A percentile compares a stretch with the other conserved stretches of the same genome.
phyloP scores from a whole-genome alignment of 2,888 invertebrate genomes.

The Hydroisotoma schaefferi region DNA sequence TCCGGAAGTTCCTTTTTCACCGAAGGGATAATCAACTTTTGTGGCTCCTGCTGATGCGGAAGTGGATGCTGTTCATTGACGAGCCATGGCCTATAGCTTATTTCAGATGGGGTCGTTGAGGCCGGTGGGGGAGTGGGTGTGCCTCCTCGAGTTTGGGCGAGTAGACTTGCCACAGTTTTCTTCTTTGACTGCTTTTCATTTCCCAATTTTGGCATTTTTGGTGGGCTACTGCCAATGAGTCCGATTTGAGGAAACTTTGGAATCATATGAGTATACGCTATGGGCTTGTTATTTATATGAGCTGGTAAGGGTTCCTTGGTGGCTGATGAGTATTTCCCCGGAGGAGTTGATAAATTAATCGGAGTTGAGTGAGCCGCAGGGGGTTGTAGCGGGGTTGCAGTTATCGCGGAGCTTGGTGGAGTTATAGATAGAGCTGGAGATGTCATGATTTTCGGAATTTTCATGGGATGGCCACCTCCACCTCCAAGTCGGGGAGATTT shows the following conservation, averaged over 20 bases:
- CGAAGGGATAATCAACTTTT: constrained; percentile 5
- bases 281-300: constrained; percentile 36
- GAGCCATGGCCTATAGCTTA: not conserved
- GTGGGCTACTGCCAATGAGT: constrained; percentile 19
- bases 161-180: constrained; percentile 81
- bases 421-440: not conserved
- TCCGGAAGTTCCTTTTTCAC: constrained; percentile 50
- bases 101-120: not conserved
- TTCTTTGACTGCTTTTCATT: constrained; percentile 60
- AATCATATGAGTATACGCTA: constrained; percentile 42
- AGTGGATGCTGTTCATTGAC: not conserved
- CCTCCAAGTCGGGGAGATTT: not conserved
- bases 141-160: constrained; percentile 75
- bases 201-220: constrained; percentile 12
- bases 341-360: constrained; percentile 29
- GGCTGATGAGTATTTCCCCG: constrained; percentile 13
- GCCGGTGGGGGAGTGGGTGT: constrained; percentile 40
- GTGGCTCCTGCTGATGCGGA: not conserved
- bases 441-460: not conserved
- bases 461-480: not conserved
- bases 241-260: constrained; percentile 44
- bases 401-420: not conserved
- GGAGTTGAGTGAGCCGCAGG: constrained; percentile 42
- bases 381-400: not conserved
- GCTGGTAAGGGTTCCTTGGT: constrained; percentile 37